Evolutionary conservation across 2,113 vertebrate species (phyloP).

Genomic region (Gadus chalcogrammus): DNA sequence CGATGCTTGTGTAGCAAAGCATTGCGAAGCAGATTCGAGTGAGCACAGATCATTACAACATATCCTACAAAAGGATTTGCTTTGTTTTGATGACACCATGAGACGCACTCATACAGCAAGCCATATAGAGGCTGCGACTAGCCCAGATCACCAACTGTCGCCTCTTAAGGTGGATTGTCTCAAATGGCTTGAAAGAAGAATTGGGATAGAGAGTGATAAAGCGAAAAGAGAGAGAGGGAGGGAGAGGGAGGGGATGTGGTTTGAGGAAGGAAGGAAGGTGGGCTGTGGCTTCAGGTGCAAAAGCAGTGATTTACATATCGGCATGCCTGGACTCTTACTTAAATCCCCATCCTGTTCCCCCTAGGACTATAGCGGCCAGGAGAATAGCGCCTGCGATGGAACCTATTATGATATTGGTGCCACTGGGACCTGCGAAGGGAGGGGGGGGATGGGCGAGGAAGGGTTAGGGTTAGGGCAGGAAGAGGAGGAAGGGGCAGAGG

Average conservation of each 20-base stretch:
- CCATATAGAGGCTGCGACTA: no score
- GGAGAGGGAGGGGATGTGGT: slow-evolving; percentile 31
- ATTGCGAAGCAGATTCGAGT: slow-evolving; percentile 6
- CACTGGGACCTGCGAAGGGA: slow-evolving; percentile 90
- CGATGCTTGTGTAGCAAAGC: neutral
- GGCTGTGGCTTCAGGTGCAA: slow-evolving; percentile 49
- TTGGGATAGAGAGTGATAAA: neutral
- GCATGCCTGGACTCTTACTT: slow-evolving; percentile 88
- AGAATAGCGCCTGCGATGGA: slow-evolving; percentile 96
- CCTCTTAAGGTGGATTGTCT: no score
- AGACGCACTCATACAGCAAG: no score
- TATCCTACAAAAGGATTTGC: no score
- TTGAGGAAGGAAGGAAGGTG: slow-evolving; percentile 18
- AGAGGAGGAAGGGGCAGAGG: slow-evolving; percentile 36
- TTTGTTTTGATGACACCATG: no score
- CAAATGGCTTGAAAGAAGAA: no score
- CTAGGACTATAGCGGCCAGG: slow-evolving; percentile 97
- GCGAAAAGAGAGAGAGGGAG: neutral
- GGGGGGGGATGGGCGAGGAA: slow-evolving; percentile 49
- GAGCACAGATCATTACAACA: no score
- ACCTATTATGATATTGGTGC: slow-evolving; percentile 98
- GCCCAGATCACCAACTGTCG: no score
- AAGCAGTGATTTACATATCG: slow-evolving; percentile 71
- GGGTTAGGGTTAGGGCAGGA: slow-evolving; percentile 32
- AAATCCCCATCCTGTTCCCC: slow-evolving; percentile 98